Evolutionary conservation across 2,797 vertebrate species (phyloP), one percentile per base, ranked within the genome.

Genomic region (Characodon lateralis): DNA sequence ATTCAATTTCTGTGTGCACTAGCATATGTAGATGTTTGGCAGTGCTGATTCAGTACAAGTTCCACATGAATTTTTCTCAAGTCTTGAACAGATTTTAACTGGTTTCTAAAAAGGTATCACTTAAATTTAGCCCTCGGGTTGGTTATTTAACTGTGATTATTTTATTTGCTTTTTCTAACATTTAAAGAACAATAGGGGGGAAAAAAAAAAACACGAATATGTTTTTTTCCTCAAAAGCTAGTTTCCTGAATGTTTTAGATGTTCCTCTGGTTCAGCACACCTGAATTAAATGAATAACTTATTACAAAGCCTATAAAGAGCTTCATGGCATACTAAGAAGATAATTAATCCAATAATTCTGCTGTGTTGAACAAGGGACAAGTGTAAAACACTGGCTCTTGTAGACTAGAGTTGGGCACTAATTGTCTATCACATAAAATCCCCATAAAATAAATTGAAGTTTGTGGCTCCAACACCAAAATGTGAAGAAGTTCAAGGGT

Each of bases 1-100:
- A 84, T 92, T 91, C 71, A 86, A 84, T 90, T 82, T 79, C 31
- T 28, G 50, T 71, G 77, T 73, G 39, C 55, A 79, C 18, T 69
- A 51, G 53, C 16, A 41, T 79, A 73, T 83, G 83, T 74, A 35
- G 43, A 69, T 69, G 72, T 86, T 81, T 13, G n/a, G 76, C 80
- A 73, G 69, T 65, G 82, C 81, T 78, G 77, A 87, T 74, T 82
- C 85, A 82, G 85, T 84, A 87, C 69, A 61, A 80, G 55, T 82
- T 81, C 86, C 78, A 83, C 82, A 76, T 87, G 51, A 43, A 83
- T 80, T 83, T 72, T 80, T 88, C 55, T 6, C 58, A 53, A 46
- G 28, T 79, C 66, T 79, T 76, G 74, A 74, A 55, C 77, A 72
- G 77, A 69, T 51, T 46, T 72, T 82, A 84, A 72, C 41, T 69